phyloP scores from a whole-genome alignment of 2,888 invertebrate genomes.

The Ennomos erosarius region DNA sequence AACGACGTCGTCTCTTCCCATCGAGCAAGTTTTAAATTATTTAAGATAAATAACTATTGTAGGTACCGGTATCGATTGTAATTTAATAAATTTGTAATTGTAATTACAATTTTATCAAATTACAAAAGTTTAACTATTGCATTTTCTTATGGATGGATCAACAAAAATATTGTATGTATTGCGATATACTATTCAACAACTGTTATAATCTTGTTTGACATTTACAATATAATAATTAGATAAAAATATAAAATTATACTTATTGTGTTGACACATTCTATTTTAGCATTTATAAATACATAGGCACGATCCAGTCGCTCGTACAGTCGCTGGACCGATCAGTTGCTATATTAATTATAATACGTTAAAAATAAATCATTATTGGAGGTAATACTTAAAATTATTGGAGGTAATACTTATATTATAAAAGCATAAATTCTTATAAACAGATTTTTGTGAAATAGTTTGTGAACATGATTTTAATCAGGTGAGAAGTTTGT shows the following conservation, averaged over 20 bases:
- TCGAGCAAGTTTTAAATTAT: conserved; percentile 72
- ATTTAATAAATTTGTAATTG: conserved; percentile 16
- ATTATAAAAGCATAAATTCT: conserved; percentile 66
- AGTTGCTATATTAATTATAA: conserved; percentile 40
- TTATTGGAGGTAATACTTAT: conserved; percentile 83
- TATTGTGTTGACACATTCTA: conserved; percentile 49
- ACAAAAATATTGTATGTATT: conserved; percentile 77
- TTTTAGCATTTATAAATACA: conserved; percentile 24
- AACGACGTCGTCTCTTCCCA: conserved; percentile 52
- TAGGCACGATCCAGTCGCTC: conserved; percentile 20
- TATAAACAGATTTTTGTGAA: conserved; percentile 67
- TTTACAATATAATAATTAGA: conserved; percentile 75
- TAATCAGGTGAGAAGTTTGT: conserved; percentile 45
- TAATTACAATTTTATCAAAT: conserved; percentile 31
- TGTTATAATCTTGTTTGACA: conserved; percentile 75
- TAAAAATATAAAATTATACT: conserved; percentile 54
- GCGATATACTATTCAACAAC: conserved; percentile 80
- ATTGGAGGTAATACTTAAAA: conserved; percentile 81
- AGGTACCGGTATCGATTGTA: conserved; percentile 58
- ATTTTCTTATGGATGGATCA: conserved; percentile 82
- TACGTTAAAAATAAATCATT: conserved; percentile 68
- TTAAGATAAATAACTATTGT: conserved; percentile 78
- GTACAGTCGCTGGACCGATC: conserved; percentile 3
- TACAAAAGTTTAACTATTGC: conserved; percentile 74
- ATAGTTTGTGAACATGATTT: conserved; percentile 71